Conservation (phyloP, 2,113 vertebrate species). For the Heliornis fulica region DNA sequence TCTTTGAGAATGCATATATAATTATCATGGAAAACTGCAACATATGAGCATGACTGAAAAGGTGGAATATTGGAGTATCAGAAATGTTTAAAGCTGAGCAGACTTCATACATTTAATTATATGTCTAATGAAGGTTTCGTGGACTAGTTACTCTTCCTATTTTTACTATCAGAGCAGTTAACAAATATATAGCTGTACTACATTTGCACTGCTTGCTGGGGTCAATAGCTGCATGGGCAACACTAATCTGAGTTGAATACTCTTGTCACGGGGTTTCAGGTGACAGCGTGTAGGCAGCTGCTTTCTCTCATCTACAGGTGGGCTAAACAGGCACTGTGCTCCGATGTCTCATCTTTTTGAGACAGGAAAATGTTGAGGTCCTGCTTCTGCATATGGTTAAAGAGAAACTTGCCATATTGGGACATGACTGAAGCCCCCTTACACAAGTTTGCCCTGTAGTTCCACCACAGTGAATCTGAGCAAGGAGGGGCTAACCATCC, state of each 20-base stretch:
- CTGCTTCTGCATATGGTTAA: background rate
- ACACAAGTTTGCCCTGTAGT: background rate
- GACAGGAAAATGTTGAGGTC: background rate
- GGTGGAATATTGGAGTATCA: background rate
- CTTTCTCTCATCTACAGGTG: background rate
- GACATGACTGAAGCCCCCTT: background rate
- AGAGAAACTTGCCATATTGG: fast-evolving
- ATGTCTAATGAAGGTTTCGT: background rate
- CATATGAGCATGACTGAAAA: background rate
- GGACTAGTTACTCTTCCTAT: background rate
- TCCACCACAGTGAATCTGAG: background rate
- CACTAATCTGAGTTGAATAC: background rate
- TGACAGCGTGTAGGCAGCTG: background rate
- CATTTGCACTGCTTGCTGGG: background rate
- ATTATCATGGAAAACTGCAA: background rate
- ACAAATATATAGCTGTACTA: fast-evolving
- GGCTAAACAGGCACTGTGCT: background rate
- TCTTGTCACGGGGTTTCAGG: background rate
- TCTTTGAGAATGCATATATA: background rate
- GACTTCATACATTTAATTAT: background rate
- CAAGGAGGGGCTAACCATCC: background rate
- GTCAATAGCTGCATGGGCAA: background rate
- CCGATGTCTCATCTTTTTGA: no score
- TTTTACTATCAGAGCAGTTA: background rate
- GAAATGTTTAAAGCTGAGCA: background rate